Evolutionary conservation across 2,797 vertebrate genomes (phyloP).

Genomic region (Anabacerthia variegaticeps): DNA sequence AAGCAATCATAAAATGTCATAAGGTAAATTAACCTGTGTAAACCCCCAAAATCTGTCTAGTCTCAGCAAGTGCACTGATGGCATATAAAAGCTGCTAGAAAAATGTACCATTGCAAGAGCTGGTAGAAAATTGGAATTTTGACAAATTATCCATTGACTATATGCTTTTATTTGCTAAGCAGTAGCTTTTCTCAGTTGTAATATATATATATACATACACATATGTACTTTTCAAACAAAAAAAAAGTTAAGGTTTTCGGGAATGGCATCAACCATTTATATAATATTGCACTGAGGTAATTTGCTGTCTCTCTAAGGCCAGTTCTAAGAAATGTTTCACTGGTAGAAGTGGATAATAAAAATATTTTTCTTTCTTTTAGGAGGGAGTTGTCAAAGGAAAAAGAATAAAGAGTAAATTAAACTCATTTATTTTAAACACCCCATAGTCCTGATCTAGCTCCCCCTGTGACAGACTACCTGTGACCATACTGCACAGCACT

Average conservation of each 20-base stretch:
- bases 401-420: not conserved
- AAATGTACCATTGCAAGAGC: not conserved
- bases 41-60: not conserved
- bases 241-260: not conserved
- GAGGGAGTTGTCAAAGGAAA: accelerated
- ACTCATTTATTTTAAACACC: not conserved
- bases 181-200: not conserved
- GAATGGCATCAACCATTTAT: not conserved
- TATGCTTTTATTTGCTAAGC: slow-evolving; percentile 11
- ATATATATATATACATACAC: not conserved
- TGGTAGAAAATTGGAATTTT: not conserved
- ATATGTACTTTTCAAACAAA: not conserved
- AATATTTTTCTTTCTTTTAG: not conserved
- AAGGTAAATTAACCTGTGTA: slow-evolving; percentile 35
- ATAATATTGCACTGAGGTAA: not conserved
- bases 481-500: accelerated
- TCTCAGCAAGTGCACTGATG: not conserved
- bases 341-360: not conserved
- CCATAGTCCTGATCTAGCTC: not conserved
- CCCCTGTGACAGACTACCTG: not conserved
- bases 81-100: not conserved
- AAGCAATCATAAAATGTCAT: not conserved
- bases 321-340: not conserved
- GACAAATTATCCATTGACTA: not conserved
- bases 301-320: not conserved